Conservation (phyloP, 1,140 invertebrate species). For the Drosophila obscura region DNA sequence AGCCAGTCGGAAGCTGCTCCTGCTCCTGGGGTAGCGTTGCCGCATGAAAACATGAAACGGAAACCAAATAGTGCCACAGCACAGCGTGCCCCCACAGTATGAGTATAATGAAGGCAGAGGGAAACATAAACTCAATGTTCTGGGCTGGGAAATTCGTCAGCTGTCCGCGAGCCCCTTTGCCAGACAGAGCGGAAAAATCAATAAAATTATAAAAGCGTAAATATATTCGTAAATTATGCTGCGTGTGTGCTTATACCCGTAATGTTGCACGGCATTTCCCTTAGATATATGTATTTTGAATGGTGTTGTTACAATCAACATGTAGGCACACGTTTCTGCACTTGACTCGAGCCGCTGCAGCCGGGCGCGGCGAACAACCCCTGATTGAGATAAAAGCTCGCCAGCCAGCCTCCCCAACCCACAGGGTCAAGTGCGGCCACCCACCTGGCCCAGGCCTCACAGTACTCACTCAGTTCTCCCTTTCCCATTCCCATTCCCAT, state of each 20-base stretch:
- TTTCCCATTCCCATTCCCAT: constrained; percentile 8
- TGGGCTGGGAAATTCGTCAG: constrained; percentile 67
- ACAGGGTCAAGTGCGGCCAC: constrained; percentile 71
- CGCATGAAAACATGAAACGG: constrained; percentile 59
- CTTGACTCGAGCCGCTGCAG: constrained; percentile 71
- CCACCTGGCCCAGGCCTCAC: constrained; percentile 55
- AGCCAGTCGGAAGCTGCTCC: constrained; percentile 38
- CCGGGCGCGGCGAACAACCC: constrained; percentile 43
- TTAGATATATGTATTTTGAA: constrained; percentile 13
- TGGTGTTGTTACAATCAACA: constrained; percentile 58
- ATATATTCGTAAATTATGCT: constrained; percentile 24
- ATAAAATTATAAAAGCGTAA: constrained; percentile 80
- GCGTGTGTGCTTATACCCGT: neutral
- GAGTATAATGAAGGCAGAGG: constrained; percentile 19
- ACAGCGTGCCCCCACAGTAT: constrained; percentile 16
- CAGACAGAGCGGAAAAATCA: constrained; percentile 70
- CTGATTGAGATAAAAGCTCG: constrained; percentile 60
- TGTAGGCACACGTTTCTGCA: constrained; percentile 79
- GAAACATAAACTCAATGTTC: constrained; percentile 49
- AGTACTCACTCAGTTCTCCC: constrained; percentile 3
- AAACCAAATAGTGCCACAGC: constrained; percentile 39
- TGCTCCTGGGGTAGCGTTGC: constrained; percentile 7
- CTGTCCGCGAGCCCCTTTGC: constrained; percentile 51
- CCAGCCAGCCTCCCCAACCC: constrained; percentile 37
- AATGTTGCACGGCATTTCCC: neutral